phyloP scores from a whole-genome alignment of 53 echinoderm and acorn worm species.

The Zoroaster sp. region DNA sequence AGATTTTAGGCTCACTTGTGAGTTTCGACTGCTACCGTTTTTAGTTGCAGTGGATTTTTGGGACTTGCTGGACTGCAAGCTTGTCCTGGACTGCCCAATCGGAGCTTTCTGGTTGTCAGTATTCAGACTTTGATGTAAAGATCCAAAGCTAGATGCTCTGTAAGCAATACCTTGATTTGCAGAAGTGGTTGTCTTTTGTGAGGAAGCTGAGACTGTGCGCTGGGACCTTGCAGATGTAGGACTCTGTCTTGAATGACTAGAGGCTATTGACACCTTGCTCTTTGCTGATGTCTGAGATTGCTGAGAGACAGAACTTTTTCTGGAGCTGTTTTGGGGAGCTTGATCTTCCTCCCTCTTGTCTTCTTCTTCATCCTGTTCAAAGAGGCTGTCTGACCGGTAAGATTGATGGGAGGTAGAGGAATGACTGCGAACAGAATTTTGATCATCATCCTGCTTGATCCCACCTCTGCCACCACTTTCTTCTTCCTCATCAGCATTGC shows the following conservation, averaged over 20 bases:
- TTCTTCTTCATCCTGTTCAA: conserved; percentile 5
- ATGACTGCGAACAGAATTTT: conserved; percentile 18
- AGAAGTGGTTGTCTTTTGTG: conserved; percentile 19
- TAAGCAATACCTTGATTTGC: conserved; percentile 23
- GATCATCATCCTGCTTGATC: conserved; percentile 16
- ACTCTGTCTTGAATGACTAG: conserved; percentile 28
- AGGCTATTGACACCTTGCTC: not conserved
- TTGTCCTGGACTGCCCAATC: not conserved
- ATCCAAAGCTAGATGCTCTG: conserved; percentile 31
- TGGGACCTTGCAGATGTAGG: conserved; percentile 24
- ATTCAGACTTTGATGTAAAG: conserved; percentile 9
- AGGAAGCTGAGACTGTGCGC: conserved; percentile 7
- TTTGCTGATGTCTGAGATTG: conserved; percentile 9
- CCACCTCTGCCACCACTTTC: not conserved
- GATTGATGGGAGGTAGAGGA: conserved; percentile 30
- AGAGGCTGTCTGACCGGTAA: conserved; percentile 2
- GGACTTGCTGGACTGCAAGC: conserved; percentile 2
- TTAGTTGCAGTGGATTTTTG: conserved; percentile 16
- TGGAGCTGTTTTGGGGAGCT: conserved; percentile 2
- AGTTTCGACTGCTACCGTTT: not conserved
- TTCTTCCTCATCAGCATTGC: conserved; percentile 9
- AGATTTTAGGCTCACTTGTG: conserved; percentile 60
- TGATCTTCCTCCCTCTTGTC: conserved; percentile 10
- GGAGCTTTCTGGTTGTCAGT: not conserved
- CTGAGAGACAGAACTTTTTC: conserved; percentile 52